Conservation (phyloP, 2,113 vertebrate genomes). For the Pachypanchax playfairii region DNA sequence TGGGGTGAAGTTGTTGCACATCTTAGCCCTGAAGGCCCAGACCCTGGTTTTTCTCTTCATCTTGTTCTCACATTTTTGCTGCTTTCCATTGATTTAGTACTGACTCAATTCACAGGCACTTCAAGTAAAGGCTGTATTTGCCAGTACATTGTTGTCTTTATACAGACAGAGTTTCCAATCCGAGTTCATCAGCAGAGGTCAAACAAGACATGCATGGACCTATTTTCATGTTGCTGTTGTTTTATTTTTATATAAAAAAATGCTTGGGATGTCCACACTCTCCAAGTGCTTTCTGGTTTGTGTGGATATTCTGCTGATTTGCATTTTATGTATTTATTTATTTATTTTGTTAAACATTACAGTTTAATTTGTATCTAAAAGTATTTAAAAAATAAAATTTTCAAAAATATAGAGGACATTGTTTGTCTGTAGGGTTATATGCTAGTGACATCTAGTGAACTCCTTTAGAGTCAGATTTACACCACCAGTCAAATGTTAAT, state of each 20-base stretch:
- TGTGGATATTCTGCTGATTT: too few species aligned
- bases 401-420: too few species aligned
- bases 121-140: slow-evolving; percentile 24
- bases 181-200: slow-evolving; percentile 23
- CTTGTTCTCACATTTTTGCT: slow-evolving; percentile 58
- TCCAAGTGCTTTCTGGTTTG: too few species aligned
- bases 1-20: slow-evolving; percentile 74
- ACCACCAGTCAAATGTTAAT: too few species aligned
- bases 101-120: slow-evolving; percentile 26
- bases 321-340: too few species aligned
- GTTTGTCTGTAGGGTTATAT: too few species aligned
- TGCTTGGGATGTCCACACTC: too few species aligned
- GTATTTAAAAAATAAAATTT: too few species aligned
- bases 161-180: slow-evolving; percentile 14
- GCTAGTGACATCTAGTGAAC: too few species aligned
- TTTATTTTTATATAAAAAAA: neutral
- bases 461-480: too few species aligned
- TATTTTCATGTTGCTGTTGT: neutral
- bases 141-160: slow-evolving; percentile 23
- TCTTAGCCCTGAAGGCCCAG: slow-evolving; percentile 74
- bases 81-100: slow-evolving; percentile 60
- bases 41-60: slow-evolving; percentile 67
- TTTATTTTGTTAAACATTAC: too few species aligned
- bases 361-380: too few species aligned
- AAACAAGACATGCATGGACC: neutral